Evolutionary conservation across 92 coral and sea anemone genomes (phyloP).

Genomic region (Phenganax marumi): DNA sequence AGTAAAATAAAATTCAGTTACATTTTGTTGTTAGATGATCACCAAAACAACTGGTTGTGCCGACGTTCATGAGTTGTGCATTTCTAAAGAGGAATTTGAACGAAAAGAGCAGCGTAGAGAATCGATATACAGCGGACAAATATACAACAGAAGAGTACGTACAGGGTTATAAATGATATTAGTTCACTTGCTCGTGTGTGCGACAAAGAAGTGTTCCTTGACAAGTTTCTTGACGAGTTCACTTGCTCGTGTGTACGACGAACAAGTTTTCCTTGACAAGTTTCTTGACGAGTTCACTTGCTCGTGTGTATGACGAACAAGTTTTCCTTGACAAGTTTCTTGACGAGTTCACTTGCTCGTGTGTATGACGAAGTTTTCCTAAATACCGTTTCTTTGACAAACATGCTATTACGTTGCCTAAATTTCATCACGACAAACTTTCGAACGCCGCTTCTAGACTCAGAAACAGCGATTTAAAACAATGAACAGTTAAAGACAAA

Average conservation of each 20-base stretch:
- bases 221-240: no score
- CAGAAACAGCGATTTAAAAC: background rate
- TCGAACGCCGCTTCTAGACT: background rate
- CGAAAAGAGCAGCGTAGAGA: constrained; percentile 83
- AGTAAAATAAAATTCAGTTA: background rate
- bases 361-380: constrained; percentile 11
- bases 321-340: constrained; percentile 2
- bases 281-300: no score
- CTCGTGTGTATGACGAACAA: constrained; percentile 27
- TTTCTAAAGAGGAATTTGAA: constrained; percentile 95
- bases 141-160: constrained; percentile 88
- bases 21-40: constrained; percentile 66
- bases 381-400: no score
- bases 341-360: no score
- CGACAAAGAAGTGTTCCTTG: no score
- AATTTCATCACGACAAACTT: no score
- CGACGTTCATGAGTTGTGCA: constrained; percentile 90
- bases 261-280: background rate
- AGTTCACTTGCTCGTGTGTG: no score
- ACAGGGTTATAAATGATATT: no score
- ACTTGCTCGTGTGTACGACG: no score
- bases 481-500: background rate
- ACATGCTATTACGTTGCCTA: no score
- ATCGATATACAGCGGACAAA: constrained; percentile 90
- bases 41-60: constrained; percentile 85